Conservation (phyloP, 2,113 vertebrate genomes). For the Grallaria varia region DNA sequence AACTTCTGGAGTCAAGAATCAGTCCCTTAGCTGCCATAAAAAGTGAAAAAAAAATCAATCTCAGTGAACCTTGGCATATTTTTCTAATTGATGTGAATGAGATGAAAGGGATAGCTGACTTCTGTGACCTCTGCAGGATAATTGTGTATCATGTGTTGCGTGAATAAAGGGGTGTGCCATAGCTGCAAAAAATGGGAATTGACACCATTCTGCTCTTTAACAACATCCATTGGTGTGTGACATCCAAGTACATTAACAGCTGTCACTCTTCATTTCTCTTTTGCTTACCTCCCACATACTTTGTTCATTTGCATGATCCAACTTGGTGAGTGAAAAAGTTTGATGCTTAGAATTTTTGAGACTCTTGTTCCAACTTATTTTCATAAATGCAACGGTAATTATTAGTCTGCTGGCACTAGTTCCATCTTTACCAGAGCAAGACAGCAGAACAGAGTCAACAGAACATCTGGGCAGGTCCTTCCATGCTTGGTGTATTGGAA, state of each 20-base stretch:
- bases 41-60: background rate
- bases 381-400: background rate
- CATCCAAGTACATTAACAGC: background rate
- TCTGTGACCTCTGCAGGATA: background rate
- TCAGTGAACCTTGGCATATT: background rate
- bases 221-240: background rate
- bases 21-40: background rate
- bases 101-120: slow-evolving; percentile 29
- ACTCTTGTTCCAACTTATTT: background rate
- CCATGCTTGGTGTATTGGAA: background rate
- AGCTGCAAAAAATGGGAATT: slow-evolving; percentile 13
- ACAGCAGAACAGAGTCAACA: background rate
- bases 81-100: slow-evolving; percentile 10
- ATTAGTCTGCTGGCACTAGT: background rate
- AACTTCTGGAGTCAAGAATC: background rate
- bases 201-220: background rate
- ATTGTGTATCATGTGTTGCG: background rate
- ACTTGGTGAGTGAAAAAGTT: background rate
- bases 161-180: background rate
- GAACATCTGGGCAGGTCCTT: background rate
- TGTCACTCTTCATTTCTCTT: slow-evolving; percentile 1
- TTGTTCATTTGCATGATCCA: background rate
- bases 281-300: background rate
- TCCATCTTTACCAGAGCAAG: background rate
- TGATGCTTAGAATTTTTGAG: background rate